These are phyloP conservation scores for Cyclura pinguis DNA, from an alignment of 2,797 vertebrate species.

Conservation along the genomic window DNA sequence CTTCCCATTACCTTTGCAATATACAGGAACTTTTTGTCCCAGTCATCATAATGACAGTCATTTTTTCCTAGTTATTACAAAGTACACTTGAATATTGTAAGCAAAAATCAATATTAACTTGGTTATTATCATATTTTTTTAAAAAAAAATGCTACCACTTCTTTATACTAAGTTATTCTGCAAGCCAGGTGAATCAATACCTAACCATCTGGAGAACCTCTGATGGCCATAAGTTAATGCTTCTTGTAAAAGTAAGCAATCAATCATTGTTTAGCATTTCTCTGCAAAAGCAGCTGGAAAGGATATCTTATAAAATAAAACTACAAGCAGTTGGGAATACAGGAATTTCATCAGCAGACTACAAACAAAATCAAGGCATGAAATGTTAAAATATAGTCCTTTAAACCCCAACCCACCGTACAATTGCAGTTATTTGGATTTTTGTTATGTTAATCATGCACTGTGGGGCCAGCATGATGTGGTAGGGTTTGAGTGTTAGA, in stretches of 20 bases:
- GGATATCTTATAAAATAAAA: slow-evolving; percentile 34
- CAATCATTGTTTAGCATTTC: slow-evolving; percentile 35
- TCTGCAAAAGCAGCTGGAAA: slow-evolving; percentile 25
- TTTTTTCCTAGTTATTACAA: slow-evolving; percentile 16
- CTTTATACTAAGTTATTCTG: slow-evolving; percentile 39
- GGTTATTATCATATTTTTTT: slow-evolving; percentile 24
- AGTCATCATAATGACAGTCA: neutral
- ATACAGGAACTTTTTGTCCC: neutral
- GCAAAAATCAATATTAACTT: slow-evolving; percentile 56
- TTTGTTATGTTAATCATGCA: neutral
- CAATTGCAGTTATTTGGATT: neutral
- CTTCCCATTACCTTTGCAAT: neutral
- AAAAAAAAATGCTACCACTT: slow-evolving; percentile 16
- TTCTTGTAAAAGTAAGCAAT: slow-evolving; percentile 20
- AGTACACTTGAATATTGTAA: slow-evolving; percentile 25
- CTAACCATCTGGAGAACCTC: slow-evolving; percentile 34
- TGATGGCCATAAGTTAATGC: slow-evolving; percentile 28
- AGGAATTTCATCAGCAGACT: slow-evolving; percentile 15
- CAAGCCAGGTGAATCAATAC: slow-evolving; percentile 40
- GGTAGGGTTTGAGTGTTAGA: too few species aligned
- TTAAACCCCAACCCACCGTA: neutral
- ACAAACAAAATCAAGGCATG: neutral
- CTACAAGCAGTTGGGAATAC: slow-evolving; percentile 23
- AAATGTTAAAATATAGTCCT: neutral
- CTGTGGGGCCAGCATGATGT: neutral